Conservation (phyloP, 2,888 invertebrate genomes). For the Synanthedon andrenaeformis region DNA sequence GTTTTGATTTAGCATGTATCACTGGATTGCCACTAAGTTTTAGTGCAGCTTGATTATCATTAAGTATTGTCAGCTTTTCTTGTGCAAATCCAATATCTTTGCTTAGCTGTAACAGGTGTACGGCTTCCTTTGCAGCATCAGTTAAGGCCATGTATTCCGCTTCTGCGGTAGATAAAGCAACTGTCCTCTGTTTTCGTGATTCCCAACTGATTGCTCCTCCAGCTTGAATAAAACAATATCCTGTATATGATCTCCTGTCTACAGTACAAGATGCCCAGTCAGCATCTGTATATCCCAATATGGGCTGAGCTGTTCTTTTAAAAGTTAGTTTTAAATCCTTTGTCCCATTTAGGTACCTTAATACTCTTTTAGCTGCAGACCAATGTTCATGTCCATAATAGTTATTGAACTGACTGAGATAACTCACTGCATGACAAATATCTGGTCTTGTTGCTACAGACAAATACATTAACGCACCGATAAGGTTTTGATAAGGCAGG, state of each 20-base stretch:
- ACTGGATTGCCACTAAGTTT: not conserved
- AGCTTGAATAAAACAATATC: conserved; percentile 9
- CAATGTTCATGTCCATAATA: conserved; percentile 8
- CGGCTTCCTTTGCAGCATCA: conserved; percentile 10
- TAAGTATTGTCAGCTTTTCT: not conserved
- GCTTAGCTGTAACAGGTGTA: conserved; percentile 4
- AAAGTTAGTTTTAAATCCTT: conserved; percentile 1
- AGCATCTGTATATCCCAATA: conserved; percentile 7
- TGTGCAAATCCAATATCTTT: not conserved
- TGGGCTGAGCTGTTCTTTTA: not conserved
- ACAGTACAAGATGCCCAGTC: conserved; percentile 6
- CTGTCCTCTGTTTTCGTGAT: conserved; percentile 13
- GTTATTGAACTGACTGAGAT: conserved; percentile 12
- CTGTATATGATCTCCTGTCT: conserved; percentile 12
- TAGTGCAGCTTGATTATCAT: not conserved
- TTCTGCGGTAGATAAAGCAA: conserved; percentile 13
- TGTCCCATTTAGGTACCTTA: conserved; percentile 13
- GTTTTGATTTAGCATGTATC: not conserved
- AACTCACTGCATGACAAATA: conserved; percentile 11
- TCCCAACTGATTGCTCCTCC: no score
- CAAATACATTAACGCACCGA: conserved; percentile 11
- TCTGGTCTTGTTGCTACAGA: conserved; percentile 13
- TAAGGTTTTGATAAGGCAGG: conserved; percentile 2
- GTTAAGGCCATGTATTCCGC: conserved; percentile 12
- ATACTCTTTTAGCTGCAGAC: conserved; percentile 12